Percentiles rank a stretch among this genome's conserved stretches.
Evolutionary conservation across 2,888 invertebrate genomes (phyloP).

Genomic region (Trissolcus brochymenae): DNA sequence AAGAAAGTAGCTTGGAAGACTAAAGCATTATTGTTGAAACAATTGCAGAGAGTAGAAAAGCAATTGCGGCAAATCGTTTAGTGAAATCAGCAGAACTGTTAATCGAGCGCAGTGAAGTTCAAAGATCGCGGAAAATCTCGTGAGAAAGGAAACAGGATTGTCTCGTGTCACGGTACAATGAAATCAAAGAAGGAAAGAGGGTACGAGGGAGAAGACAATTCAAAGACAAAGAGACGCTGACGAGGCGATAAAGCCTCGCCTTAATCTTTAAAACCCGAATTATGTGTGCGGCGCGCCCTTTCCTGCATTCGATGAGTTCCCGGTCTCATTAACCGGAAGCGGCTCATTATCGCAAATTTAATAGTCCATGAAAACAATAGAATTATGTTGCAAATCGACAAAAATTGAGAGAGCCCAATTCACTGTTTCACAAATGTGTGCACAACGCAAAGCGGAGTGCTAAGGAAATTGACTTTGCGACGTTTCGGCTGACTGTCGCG

Average conservation of each 20-base stretch:
- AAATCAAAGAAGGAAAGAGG: conserved; percentile 52
- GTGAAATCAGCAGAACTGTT: conserved; percentile 44
- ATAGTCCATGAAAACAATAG: conserved; percentile 77
- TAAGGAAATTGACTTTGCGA: conserved; percentile 54
- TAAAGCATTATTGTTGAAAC: not conserved
- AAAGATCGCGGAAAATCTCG: conserved; percentile 55
- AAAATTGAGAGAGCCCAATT: conserved; percentile 64
- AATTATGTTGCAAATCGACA: conserved; percentile 75
- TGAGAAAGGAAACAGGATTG: conserved; percentile 60
- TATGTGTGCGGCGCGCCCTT: conserved; percentile 74
- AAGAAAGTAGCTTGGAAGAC: conserved; percentile 2
- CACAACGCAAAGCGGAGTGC: conserved; percentile 39
- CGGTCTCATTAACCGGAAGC: conserved; percentile 68
- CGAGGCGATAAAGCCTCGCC: conserved; percentile 69
- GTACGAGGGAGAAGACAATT: conserved; percentile 54
- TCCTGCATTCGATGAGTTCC: conserved; percentile 75
- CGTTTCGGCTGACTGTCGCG: conserved; percentile 47
- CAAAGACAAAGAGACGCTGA: conserved; percentile 52
- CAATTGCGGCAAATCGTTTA: conserved; percentile 38
- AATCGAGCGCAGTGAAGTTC: conserved; percentile 44
- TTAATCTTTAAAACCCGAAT: conserved; percentile 74
- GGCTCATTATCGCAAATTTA: conserved; percentile 74
- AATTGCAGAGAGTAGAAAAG: conserved; percentile 27
- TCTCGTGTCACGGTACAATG: conserved; percentile 57
- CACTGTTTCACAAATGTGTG: conserved; percentile 54